Evolutionary conservation across 1,140 invertebrate species (phyloP).

Genomic region (Melanaphis sacchari): DNA sequence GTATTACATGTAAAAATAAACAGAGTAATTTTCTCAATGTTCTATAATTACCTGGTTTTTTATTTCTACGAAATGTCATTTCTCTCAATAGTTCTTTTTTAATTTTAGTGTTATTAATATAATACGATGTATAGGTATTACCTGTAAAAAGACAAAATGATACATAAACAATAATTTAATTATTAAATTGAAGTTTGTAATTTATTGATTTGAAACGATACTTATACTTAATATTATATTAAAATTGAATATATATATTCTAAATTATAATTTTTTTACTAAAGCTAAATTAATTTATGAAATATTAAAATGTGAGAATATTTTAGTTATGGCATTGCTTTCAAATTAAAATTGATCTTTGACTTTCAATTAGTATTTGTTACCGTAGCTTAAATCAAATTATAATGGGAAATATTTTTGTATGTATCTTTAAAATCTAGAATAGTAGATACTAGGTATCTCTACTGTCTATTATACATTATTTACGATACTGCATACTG

Average conservation of each 20-base stretch:
- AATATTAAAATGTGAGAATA: neutral
- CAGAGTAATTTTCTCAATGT: neutral
- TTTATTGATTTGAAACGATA: neutral
- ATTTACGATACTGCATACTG: neutral
- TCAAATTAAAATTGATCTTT: neutral
- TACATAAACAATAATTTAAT: neutral
- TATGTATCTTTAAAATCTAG: neutral
- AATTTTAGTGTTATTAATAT: neutral
- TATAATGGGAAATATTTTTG: neutral
- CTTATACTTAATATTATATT: neutral
- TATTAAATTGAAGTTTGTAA: neutral
- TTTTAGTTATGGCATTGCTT: neutral
- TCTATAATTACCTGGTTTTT: conserved; percentile 27
- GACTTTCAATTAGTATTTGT: neutral
- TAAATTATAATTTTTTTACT: neutral
- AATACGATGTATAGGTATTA: neutral
- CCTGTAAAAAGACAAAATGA: neutral
- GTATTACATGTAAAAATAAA: conserved; percentile 19
- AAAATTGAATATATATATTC: neutral
- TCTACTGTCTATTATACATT: neutral
- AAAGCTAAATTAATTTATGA: neutral
- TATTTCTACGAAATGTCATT: neutral
- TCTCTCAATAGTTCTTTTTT: neutral
- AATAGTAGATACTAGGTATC: neutral
- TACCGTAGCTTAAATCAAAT: too few species aligned